Evolutionary conservation across 2,113 vertebrate species (phyloP), one percentile per base, ranked within the genome.

Genomic region (Numida meleagris): DNA sequence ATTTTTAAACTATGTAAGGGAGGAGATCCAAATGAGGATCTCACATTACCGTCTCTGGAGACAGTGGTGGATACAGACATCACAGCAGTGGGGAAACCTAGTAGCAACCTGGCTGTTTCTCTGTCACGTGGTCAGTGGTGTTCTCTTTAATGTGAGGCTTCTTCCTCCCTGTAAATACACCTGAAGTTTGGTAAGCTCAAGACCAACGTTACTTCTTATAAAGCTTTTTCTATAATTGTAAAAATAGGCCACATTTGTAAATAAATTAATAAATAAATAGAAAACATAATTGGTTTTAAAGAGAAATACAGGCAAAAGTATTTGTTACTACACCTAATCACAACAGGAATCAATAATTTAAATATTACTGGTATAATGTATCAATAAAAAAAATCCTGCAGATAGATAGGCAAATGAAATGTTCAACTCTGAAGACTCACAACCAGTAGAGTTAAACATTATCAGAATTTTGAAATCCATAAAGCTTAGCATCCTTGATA

Each of bases 1-100:
- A 68, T 89, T 94, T 87, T 70, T 20, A 63, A 91, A 71, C 55
- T 55, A 13, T 88, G 59, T 31, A 58, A 55, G 50, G 33, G 59
- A 90, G 25, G 12, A 89, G 15, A 40, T 93, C 67, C 58, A 94
- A 91, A 91, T 67, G n/a, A 95, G 85, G 90, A 90, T 42, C 46
- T 74, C 36, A 45, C 18, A 6, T 82, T 45, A 79, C 48, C 36
- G 59, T 88, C 75, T 88, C 95, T 86, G 42, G 90, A 80, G 93
- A 96, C 18, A 58, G 5, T 65, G 59, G 38, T 77, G 67, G 68
- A 70, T 62, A 62, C 55, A 94, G n/a, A 70, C 50, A 57, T 66
- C 31, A 61, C 5, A 91, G 40, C 24, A 82, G 9, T 21, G 46
- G 36, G 73, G 27, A 18, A 76, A 71, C 38, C 45, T 65, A 36